These are phyloP conservation scores for Triplophysa bombifrons DNA, from an alignment of 2,797 vertebrate genomes.

Conservation along the genomic window DNA sequence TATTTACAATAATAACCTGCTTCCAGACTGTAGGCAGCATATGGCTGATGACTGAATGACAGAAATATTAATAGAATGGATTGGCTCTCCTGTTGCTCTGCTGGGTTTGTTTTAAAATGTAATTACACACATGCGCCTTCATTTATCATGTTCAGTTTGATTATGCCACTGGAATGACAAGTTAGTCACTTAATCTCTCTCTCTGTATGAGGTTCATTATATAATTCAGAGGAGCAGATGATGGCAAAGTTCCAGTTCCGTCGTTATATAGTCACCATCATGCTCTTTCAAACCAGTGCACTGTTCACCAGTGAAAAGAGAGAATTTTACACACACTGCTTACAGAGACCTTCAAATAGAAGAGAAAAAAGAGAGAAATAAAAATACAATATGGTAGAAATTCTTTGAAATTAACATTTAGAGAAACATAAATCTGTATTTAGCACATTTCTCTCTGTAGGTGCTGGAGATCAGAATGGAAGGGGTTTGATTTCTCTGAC, in stretches of 20 bases:
- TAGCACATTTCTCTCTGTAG: too few relatives aligned
- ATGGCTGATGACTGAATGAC: conserved; percentile 32
- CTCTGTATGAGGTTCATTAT: conserved; percentile 34
- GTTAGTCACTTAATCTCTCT: not conserved
- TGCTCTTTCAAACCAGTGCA: not conserved
- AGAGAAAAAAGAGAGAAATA: too few relatives aligned
- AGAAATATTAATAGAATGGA: conserved; percentile 52
- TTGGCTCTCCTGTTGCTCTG: conserved; percentile 37
- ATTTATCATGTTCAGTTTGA: conserved; percentile 48
- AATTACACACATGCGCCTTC: conserved; percentile 44
- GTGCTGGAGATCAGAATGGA: too few relatives aligned
- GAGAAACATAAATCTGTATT: too few relatives aligned
- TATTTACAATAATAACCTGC: not conserved
- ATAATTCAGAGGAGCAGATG: conserved; percentile 31
- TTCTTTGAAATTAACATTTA: too few relatives aligned
- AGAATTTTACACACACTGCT: too few relatives aligned
- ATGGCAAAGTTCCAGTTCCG: not conserved
- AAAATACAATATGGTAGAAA: too few relatives aligned
- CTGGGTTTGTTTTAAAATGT: conserved; percentile 47
- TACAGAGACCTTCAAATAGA: too few relatives aligned
- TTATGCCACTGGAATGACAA: conserved; percentile 44
- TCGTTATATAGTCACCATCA: not conserved
- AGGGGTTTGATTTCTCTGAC: too few relatives aligned
- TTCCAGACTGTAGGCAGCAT: conserved; percentile 9
- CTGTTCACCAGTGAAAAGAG: too few relatives aligned